Base-by-base conservation (phyloP, 2,888 invertebrate genomes). In the Acholoe squamosa region DNA sequence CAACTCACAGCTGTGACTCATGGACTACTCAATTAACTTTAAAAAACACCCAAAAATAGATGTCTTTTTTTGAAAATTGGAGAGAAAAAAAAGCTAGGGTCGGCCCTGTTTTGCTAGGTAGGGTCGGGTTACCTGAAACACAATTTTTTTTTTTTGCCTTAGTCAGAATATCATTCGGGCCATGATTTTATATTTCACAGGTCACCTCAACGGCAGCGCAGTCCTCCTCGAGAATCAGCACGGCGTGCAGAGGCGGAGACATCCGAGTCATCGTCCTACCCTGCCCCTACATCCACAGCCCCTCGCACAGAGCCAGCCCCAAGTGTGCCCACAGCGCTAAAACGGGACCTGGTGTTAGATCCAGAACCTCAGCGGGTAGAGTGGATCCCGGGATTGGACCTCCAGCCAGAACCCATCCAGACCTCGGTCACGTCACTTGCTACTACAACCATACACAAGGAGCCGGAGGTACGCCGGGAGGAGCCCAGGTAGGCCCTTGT, bases 311-410 rank as follows among this genome's bases (percentile, higher is more conserved):
- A 80, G 43, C 22, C 80, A 10, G 12, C 80, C 7, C 16, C 80
- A 34, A 34, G 16, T 5, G 19, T 16, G 33, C 43, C 80, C 33
- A 14, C 19, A 33, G 34, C 76, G 3, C n/a, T 25, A 5, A 34
- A 33, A 43, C 5, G 43, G n/a, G 34, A 14, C 22, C 80, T 12
- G 22, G 25, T 25, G 5, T n/a, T 80, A 3, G 80, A 80, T 34
- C 80, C 52, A 0, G 86, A 86, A 25, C 25, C 25, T 7, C 86
- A 10, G 5, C 52, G 86, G 14, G 25, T 52, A 31, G 86, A 86
- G 22, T 86, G 86, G 86, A 86, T 86, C 86, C 86, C 86, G 1
- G 86, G 86, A 0, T 31, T 86, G 28, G 86, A 86, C 54, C 3
- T 86, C 22, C 43, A 80, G 43, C 86, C 86, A 1, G 86, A 52